phyloP scores from a whole-genome alignment of 2,888 invertebrate species.

The Calameuta filiformis region DNA sequence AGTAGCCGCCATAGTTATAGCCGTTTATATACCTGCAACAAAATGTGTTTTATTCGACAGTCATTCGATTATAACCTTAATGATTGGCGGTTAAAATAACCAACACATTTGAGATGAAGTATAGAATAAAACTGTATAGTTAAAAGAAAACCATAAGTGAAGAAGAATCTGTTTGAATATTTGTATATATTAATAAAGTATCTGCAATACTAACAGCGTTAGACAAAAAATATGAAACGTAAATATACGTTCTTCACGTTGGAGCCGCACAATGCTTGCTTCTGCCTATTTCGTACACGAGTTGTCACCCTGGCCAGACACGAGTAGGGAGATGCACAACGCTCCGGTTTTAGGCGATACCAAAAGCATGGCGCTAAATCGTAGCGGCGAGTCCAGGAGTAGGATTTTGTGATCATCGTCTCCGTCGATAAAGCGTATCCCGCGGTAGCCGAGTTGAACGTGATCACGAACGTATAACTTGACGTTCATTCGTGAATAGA shows the following conservation, averaged over 20 bases:
- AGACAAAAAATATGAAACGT: conserved; percentile 3
- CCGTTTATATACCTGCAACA: conserved; percentile 16
- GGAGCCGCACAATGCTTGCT: conserved; percentile 13
- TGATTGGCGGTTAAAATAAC: background rate
- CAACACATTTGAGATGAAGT: background rate
- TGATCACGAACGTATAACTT: no score
- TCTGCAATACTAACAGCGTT: background rate
- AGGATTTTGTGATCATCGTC: no score
- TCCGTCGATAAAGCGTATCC: no score
- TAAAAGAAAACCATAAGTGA: background rate
- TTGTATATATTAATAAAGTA: background rate
- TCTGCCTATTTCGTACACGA: background rate
- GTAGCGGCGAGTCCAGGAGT: no score
- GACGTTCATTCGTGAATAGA: no score
- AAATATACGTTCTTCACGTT: background rate
- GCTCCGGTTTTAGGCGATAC: no score
- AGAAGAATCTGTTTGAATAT: background rate
- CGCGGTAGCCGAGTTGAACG: no score
- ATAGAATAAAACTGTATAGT: background rate
- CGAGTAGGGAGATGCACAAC: no score
- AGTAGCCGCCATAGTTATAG: conserved; percentile 76
- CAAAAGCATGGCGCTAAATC: no score
- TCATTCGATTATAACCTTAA: background rate
- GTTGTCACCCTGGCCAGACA: no score
- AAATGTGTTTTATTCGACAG: background rate